Evolutionary conservation across 2,888 invertebrate species (phyloP).

Genomic region (Apotomis betuletana): DNA sequence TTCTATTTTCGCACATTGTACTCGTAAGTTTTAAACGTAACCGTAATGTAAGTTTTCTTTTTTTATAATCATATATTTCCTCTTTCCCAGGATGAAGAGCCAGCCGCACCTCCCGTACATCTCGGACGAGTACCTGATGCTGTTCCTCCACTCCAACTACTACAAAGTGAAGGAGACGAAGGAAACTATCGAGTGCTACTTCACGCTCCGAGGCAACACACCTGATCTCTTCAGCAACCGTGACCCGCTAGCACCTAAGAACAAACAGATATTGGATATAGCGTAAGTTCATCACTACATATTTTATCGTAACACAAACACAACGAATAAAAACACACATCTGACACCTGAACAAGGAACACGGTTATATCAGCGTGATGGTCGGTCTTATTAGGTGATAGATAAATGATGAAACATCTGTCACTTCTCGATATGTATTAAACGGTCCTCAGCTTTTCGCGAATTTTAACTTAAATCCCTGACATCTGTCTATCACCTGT

Average conservation of each 20-base stretch:
- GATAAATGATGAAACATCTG: no score
- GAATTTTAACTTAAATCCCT: no score
- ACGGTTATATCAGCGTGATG: no score
- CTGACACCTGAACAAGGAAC: no score
- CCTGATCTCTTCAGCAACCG: conserved; percentile 85
- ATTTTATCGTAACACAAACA: background rate
- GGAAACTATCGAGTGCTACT: conserved; percentile 80
- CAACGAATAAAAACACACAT: background rate
- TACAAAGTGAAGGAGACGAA: conserved; percentile 78
- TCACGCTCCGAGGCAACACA: conserved; percentile 83
- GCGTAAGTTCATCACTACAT: conserved; percentile 76
- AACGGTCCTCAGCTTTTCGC: no score
- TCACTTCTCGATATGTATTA: no score
- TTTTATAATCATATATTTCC: background rate
- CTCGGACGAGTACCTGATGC: conserved; percentile 85
- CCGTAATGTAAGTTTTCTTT: no score
- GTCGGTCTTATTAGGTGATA: no score
- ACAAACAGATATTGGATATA: conserved; percentile 81
- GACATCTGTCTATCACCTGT: no score
- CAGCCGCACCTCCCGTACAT: conserved; percentile 85
- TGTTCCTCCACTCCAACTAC: conserved; percentile 86
- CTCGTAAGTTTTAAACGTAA: no score
- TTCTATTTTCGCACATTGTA: no score
- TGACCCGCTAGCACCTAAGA: conserved; percentile 78
- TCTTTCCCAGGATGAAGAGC: conserved; percentile 82